Base-by-base conservation (phyloP, 2,888 invertebrate species). In the Andrena fulva region DNA sequence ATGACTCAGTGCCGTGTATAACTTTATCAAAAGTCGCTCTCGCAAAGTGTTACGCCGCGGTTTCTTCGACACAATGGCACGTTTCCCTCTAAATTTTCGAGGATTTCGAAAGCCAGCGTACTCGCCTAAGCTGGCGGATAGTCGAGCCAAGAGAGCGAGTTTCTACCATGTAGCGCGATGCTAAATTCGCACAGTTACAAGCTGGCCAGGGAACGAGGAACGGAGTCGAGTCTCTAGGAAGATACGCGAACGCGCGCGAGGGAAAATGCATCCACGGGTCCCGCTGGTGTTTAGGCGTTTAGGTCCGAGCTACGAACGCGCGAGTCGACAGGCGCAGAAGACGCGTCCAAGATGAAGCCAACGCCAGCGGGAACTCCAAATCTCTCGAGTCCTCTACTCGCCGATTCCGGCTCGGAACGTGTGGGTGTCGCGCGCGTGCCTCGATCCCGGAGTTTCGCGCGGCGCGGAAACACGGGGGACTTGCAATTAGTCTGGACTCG, bases 1-100 rank as follows among this genome's bases (percentile, higher is more conserved):
- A 74, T 75, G 80, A 80, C 79, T 82, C 79, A 71, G 80, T 74
- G 82, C 82, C 75, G 67, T 63, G 71, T 82, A 74, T 75, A 82
- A 80, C 75, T 82, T 67, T 60, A 71, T 82, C 63, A 72, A 63
- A 80, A 69, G 56, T 54, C 63, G 67, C 42, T 68, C 48, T 42
- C 0, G 35, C 42, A 42, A 33, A 27, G 69, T 33, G 69, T 63
- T 74, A 48, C 67, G 1, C 12, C 62, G 24, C 20, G 63, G 48
- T 70, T 24, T 24, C 29, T 16, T 27, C 1, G 7, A 8, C 2
- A 24, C n/a, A 16, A 10, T 10, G 1, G 1, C 20, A 12, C 0
- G 35, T 66, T 52, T 20, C 29, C 31, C 12, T 29, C 4, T 29
- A 20, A 62, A 67, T 74, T 67, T 68, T 67, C 77, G 52, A 54